Percentiles rank a stretch among this genome's conserved stretches.
Conservation (phyloP, 2,888 invertebrate species). For the Cerastis leucographa region DNA sequence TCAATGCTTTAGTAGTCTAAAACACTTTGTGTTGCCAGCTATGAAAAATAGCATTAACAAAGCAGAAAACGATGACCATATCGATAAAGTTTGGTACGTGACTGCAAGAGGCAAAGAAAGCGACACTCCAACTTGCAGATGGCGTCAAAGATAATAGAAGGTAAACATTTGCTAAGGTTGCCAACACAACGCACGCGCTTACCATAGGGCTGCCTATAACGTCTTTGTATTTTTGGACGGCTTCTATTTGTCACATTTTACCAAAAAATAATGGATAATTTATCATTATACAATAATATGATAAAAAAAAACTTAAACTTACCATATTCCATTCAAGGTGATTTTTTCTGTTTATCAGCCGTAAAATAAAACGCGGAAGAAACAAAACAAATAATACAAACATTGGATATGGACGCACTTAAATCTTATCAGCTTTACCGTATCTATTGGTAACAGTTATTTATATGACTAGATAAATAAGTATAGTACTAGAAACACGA, state of each 20-base stretch:
- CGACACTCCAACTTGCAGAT: slow-evolving; percentile 63
- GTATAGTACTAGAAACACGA: slow-evolving; percentile 1
- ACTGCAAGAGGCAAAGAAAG: slow-evolving; percentile 52
- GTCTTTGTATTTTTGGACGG: not conserved
- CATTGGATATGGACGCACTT: slow-evolving; percentile 30
- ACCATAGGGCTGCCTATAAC: slow-evolving; percentile 45
- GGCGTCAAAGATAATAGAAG: slow-evolving; percentile 80
- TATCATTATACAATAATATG: slow-evolving; percentile 7
- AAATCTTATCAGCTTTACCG: slow-evolving; percentile 29
- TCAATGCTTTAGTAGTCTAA: not conserved
- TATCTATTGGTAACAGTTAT: slow-evolving; percentile 27
- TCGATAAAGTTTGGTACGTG: slow-evolving; percentile 50
- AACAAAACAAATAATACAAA: slow-evolving; percentile 48
- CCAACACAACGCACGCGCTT: slow-evolving; percentile 58
- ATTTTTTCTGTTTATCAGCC: slow-evolving; percentile 31
- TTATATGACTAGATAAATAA: not conserved
- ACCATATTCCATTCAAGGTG: slow-evolving; percentile 34
- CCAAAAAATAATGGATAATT: not conserved
- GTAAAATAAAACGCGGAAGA: slow-evolving; percentile 40
- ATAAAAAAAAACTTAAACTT: too few relatives aligned
- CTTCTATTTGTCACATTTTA: not conserved
- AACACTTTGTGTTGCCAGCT: slow-evolving; percentile 27
- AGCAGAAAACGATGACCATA: slow-evolving; percentile 24
- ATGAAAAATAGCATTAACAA: slow-evolving; percentile 31
- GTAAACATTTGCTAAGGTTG: slow-evolving; percentile 80